Evolutionary conservation across 1,140 invertebrate species (phyloP).

Genomic region (Drosophila tani): DNA sequence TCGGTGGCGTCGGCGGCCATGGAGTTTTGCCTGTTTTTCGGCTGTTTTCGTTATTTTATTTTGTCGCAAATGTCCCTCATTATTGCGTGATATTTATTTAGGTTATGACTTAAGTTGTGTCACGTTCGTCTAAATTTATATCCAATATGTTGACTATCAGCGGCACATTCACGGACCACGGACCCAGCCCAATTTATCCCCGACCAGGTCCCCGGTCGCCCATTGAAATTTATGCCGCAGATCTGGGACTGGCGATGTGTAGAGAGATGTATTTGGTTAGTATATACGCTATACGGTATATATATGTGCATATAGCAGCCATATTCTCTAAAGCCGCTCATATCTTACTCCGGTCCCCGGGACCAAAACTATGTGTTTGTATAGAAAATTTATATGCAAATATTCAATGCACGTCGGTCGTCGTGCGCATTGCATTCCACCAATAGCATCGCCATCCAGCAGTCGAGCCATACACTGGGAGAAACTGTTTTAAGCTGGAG

Average conservation of each 20-base stretch:
- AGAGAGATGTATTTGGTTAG: constrained; percentile 19
- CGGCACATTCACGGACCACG: constrained; percentile 67
- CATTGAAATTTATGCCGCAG: constrained; percentile 64
- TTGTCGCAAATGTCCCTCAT: constrained; percentile 81
- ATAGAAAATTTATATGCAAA: constrained; percentile 75
- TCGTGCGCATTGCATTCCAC: constrained; percentile 62
- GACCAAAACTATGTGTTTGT: constrained; percentile 54
- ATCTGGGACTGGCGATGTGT: constrained; percentile 55
- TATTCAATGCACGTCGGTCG: constrained; percentile 73
- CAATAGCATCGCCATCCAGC: constrained; percentile 23
- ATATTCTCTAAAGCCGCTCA: constrained; percentile 48
- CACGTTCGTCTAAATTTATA: constrained; percentile 80
- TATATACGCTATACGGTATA: neutral
- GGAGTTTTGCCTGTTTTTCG: constrained; percentile 39
- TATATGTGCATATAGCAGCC: constrained; percentile 11
- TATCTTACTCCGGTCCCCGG: constrained; percentile 35
- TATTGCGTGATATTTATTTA: constrained; percentile 84
- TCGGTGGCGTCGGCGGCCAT: constrained; percentile 14
- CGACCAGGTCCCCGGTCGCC: constrained; percentile 18
- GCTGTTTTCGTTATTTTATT: constrained; percentile 53
- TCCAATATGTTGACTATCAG: constrained; percentile 80
- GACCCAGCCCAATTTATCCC: constrained; percentile 44
- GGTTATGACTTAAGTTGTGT: constrained; percentile 84
- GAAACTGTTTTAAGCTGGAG: neutral
- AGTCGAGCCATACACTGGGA: constrained; percentile 1